A percentile compares a stretch with the other conserved stretches of the same genome.
These are phyloP conservation scores for Tragelaphus buxtoni DNA, from an alignment of 2,113 vertebrate genomes.

Conservation along the genomic window DNA sequence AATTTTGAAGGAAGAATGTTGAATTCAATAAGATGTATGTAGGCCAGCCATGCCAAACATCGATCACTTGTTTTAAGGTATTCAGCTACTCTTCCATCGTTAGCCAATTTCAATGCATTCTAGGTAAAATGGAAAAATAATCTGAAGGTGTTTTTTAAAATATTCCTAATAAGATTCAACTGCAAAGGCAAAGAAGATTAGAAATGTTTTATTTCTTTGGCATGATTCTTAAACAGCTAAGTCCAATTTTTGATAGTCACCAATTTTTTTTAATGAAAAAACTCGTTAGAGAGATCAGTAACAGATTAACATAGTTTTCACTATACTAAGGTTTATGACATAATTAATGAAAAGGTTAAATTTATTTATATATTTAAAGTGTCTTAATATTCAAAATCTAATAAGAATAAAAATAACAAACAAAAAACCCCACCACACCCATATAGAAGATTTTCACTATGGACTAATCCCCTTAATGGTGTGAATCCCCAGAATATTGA, in stretches of 20 bases:
- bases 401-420: not conserved
- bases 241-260: not conserved
- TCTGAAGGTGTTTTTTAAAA: not conserved
- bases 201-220: not conserved
- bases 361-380: not conserved
- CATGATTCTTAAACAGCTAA: not conserved
- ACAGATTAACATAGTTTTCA: not conserved
- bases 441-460: not conserved
- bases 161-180: constrained; percentile 19
- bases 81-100: constrained; percentile 74
- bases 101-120: constrained; percentile 86
- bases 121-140: constrained; percentile 72
- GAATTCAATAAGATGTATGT: constrained; percentile 94
- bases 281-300: not conserved
- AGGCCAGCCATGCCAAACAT: constrained; percentile 92
- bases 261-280: not conserved
- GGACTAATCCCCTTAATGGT: not conserved
- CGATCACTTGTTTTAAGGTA: constrained; percentile 84
- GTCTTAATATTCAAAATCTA: not conserved
- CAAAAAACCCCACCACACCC: not conserved
- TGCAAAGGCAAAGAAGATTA: constrained; percentile 18
- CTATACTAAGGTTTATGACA: not conserved
- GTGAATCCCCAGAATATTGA: not conserved
- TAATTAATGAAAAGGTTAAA: not conserved
- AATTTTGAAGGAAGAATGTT: constrained; percentile 86